phyloP scores from a whole-genome alignment of 2,113 vertebrate species.

The Phoxinus phoxinus region DNA sequence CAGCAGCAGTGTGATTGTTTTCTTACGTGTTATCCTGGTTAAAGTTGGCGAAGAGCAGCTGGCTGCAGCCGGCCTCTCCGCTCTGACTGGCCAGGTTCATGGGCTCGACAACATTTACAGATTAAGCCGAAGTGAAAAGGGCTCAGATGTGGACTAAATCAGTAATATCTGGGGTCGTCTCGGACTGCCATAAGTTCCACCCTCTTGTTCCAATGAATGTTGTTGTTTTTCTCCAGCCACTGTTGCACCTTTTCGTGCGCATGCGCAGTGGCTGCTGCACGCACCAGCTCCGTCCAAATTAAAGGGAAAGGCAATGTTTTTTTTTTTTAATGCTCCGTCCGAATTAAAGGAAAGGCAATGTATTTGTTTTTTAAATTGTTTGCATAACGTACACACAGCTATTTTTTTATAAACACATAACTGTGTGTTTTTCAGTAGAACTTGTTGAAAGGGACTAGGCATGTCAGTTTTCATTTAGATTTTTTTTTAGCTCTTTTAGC shows the following conservation, averaged over 20 bases:
- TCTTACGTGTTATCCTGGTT: slow-evolving; percentile 99
- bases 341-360: too few species aligned
- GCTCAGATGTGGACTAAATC: slow-evolving; percentile 44
- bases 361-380: too few species aligned
- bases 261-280: slow-evolving; percentile 61
- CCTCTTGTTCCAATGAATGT: slow-evolving; percentile 65
- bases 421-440: too few species aligned
- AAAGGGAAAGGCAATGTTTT: slow-evolving; percentile 59
- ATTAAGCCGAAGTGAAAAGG: slow-evolving; percentile 57
- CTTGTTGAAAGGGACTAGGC: too few species aligned
- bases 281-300: slow-evolving; percentile 50
- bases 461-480: too few species aligned
- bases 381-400: too few species aligned
- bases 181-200: slow-evolving; percentile 63
- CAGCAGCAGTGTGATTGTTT: slow-evolving; percentile 35
- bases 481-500: too few species aligned
- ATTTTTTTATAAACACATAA: too few species aligned
- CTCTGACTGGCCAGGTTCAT: slow-evolving; percentile 98
- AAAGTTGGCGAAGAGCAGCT: slow-evolving; percentile 98
- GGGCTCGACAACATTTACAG: slow-evolving; percentile 73
- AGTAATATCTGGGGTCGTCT: slow-evolving; percentile 36
- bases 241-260: slow-evolving; percentile 65
- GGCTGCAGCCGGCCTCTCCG: slow-evolving; percentile 91
- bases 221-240: slow-evolving; percentile 76
- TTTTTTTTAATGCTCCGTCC: too few species aligned